Conservation (phyloP, 2,888 invertebrate genomes). For the Sarcophaga variegata region DNA sequence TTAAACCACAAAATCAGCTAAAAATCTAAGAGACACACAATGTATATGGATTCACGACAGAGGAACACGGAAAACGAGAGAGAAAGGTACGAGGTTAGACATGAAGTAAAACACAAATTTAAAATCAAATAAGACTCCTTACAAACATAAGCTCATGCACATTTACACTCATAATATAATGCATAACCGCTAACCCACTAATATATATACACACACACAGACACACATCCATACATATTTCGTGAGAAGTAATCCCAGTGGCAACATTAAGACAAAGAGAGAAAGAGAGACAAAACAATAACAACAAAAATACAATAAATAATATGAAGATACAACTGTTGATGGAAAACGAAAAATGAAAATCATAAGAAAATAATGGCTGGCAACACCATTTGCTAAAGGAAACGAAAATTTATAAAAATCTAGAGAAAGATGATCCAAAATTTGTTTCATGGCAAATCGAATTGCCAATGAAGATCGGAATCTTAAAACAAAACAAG, state of each 20-base stretch:
- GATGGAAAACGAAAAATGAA: neutral
- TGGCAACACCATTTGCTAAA: slow-evolving; percentile 22
- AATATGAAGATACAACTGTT: slow-evolving; percentile 34
- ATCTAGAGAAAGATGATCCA: too few species aligned
- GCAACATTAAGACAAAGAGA: slow-evolving; percentile 19
- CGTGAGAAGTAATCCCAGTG: slow-evolving; percentile 29
- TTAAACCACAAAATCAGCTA: slow-evolving; percentile 67
- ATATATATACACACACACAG: neutral
- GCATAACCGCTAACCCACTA: neutral
- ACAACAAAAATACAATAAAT: neutral
- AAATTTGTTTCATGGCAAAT: too few species aligned
- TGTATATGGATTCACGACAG: neutral
- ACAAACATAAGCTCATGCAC: neutral
- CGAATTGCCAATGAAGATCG: too few species aligned
- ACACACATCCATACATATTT: neutral
- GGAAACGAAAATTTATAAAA: too few species aligned
- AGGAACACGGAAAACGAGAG: neutral
- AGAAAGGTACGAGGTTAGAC: too few species aligned
- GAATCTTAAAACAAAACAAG: too few species aligned
- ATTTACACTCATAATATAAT: too few species aligned
- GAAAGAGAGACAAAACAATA: too few species aligned
- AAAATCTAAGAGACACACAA: neutral
- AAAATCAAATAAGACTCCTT: slow-evolving; percentile 27
- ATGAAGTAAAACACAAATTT: slow-evolving; percentile 22
- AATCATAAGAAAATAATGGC: neutral